phyloP scores from a whole-genome alignment of 1,140 invertebrate species.

The Orchesella cincta region DNA sequence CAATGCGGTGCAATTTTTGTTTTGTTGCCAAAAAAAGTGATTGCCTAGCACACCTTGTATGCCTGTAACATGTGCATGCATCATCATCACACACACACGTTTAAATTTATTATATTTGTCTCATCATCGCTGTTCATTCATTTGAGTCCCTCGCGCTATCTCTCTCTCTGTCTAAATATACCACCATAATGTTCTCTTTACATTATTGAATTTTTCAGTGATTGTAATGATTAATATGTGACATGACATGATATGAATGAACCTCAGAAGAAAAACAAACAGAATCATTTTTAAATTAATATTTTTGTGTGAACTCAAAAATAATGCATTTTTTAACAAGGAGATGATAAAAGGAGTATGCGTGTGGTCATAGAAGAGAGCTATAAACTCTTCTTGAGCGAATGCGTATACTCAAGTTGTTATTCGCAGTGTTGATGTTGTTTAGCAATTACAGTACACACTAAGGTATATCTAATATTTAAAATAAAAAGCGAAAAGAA shows the following conservation, averaged over 20 bases:
- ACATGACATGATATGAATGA: neutral
- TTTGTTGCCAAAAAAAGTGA: too few species aligned
- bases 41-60: too few species aligned
- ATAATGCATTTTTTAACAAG: neutral
- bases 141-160: too few species aligned
- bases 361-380: neutral
- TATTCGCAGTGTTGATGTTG: conserved; percentile 27
- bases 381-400: neutral
- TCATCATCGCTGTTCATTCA: too few species aligned
- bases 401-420: conserved; percentile 23
- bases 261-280: neutral
- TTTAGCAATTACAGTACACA: neutral
- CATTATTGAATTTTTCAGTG: neutral
- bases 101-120: too few species aligned
- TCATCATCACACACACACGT: too few species aligned
- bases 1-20: too few species aligned
- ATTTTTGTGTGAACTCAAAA: conserved; percentile 21
- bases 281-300: conserved; percentile 17
- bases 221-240: neutral
- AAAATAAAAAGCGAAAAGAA: conserved; percentile 3
- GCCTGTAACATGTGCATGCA: too few species aligned
- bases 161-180: neutral
- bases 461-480: neutral
- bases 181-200: neutral
- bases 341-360: neutral